A percentile compares a stretch with the other conserved stretches of the same genome.
phyloP scores from a whole-genome alignment of 2,888 invertebrate species.

The Ecliptopera silaceata region DNA sequence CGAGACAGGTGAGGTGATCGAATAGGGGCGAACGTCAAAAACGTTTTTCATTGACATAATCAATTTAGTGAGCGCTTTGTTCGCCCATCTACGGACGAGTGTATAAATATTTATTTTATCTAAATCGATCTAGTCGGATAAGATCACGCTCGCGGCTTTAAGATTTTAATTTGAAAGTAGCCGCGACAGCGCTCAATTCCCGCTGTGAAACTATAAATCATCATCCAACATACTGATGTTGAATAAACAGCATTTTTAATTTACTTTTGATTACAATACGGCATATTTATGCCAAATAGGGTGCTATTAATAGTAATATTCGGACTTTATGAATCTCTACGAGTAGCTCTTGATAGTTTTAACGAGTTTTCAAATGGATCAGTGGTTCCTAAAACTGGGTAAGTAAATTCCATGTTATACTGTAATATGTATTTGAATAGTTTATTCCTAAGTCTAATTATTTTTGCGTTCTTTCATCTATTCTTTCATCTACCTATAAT shows the following conservation, averaged over 20 bases:
- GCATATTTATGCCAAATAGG: conserved; percentile 61
- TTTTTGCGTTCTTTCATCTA: too few species aligned
- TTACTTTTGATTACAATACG: conserved; percentile 73
- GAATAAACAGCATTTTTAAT: conserved; percentile 80
- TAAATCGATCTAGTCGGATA: conserved; percentile 81
- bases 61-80: conserved; percentile 80
- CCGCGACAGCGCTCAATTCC: conserved; percentile 72
- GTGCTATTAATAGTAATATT: not conserved
- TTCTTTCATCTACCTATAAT: not conserved
- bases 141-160: conserved; percentile 76
- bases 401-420: too few species aligned
- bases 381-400: too few species aligned
- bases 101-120: conserved; percentile 84
- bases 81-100: conserved; percentile 75
- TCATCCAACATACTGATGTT: conserved; percentile 61
- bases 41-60: conserved; percentile 72
- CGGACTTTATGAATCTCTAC: too few species aligned
- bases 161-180: conserved; percentile 78
- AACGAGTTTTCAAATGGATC: too few species aligned
- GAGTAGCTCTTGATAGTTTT: too few species aligned
- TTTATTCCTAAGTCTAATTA: too few species aligned
- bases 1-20: conserved; percentile 67
- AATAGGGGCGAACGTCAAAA: conserved; percentile 65
- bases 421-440: too few species aligned
- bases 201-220: conserved; percentile 82